Evolutionary conservation across 2,888 invertebrate genomes (phyloP), one percentile per base, ranked within the genome.

Genomic region (Nomada fabriciana): DNA sequence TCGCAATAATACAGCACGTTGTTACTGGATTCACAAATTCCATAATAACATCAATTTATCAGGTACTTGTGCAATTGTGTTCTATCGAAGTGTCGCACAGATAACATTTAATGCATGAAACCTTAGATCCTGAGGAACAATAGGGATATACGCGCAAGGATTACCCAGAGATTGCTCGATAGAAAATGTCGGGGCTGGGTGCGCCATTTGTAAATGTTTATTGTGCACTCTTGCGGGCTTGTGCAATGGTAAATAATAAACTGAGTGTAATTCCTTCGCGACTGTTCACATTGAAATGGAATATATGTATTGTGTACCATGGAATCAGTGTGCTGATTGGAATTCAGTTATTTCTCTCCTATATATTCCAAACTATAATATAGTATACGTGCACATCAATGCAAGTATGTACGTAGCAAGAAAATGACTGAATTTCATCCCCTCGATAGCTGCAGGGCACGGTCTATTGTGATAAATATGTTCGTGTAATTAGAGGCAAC

Each of bases 131-230:
- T 57, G 63, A 50, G 71, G 57, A 68, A 55, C 52, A 68, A 13
- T 52, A 50, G 23, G 25, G 42, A 70, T 53, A 36, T 25, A 47
- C 18, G 23, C 11, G n/a, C 15, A 36, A 23, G 47, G 50, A 71
- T 55, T 55, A 42, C 55, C 20, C 42, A 23, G 50, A 10, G 53
- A 23, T 13, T 25, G 55, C 15, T 57, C 36, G 15, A 72, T 36
- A 1, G 64, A 69, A 80, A 81, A 80, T 80, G 69, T 74, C 69
- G 60, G n/a, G 15, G 23, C 20, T 78, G 79, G 76, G 76, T 69
- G 87, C 70, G 84, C 76, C 84, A 52, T 50, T 71, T 36, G 73
- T 25, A 63, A 65, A 53, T 76, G 76, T 76, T 76, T 55, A 72
- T 61, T 65, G 76, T 47, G 43, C n/a, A n/a, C 25, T 25, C 52